Conservation (phyloP, 2,888 invertebrate species). For the Miltochrista miniata region DNA sequence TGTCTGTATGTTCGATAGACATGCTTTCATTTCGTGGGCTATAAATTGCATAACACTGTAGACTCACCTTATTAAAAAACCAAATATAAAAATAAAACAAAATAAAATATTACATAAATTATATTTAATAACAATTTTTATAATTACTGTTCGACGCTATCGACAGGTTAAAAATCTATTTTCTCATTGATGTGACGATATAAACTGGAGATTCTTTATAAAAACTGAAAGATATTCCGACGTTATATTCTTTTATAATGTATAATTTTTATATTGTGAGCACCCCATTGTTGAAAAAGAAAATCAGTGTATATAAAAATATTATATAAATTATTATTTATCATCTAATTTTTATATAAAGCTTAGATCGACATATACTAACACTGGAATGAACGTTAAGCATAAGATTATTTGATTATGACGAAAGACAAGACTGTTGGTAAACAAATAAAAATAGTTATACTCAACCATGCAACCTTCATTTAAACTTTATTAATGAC, state of each 20-base stretch:
- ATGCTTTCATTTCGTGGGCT: constrained; percentile 48
- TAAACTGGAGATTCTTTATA: constrained; percentile 66
- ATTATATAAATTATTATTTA: constrained; percentile 54
- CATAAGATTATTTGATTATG: constrained; percentile 61
- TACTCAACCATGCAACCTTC: constrained; percentile 31
- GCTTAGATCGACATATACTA: constrained; percentile 73
- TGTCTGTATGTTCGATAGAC: constrained; percentile 30
- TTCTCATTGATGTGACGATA: constrained; percentile 56
- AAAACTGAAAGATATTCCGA: constrained; percentile 37
- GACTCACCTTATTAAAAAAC: constrained; percentile 58
- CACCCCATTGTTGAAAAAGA: constrained; percentile 64
- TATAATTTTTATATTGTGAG: constrained; percentile 62
- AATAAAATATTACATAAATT: constrained; percentile 73
- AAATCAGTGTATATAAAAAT: constrained; percentile 68
- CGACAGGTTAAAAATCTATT: constrained; percentile 51
- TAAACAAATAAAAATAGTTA: constrained; percentile 37
- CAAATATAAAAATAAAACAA: constrained; percentile 65
- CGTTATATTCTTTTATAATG: constrained; percentile 43
- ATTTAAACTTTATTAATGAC: background rate
- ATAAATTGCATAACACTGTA: constrained; percentile 82
- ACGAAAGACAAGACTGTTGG: constrained; percentile 43
- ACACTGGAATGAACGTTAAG: constrained; percentile 80
- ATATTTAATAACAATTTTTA: constrained; percentile 80
- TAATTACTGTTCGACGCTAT: constrained; percentile 65
- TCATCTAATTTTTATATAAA: constrained; percentile 70